Evolutionary conservation across 2,888 invertebrate genomes (phyloP).

Genomic region (Cataglyphis rosenhaueri): DNA sequence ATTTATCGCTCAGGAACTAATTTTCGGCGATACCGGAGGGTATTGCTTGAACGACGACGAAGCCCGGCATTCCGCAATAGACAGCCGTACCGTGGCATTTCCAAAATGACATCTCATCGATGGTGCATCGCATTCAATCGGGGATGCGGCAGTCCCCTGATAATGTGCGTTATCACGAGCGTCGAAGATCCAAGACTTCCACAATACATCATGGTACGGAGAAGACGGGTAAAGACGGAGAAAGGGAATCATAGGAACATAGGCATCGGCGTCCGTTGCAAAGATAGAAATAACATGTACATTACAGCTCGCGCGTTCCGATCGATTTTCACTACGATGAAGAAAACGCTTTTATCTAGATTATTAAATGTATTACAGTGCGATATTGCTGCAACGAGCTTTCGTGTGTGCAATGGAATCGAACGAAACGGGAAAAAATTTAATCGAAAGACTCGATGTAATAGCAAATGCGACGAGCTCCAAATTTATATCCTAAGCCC

Average conservation of each 20-base stretch:
- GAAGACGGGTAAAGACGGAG: background rate
- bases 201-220: constrained; percentile 13
- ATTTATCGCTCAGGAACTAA: constrained; percentile 33
- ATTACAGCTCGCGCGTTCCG: constrained; percentile 6
- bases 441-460: background rate
- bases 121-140: constrained; percentile 51
- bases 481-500: background rate
- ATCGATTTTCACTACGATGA: constrained; percentile 34
- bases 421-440: constrained; percentile 23
- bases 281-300: constrained; percentile 35
- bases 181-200: constrained; percentile 40
- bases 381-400: background rate
- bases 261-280: background rate
- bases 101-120: constrained; percentile 40
- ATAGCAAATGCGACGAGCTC: background rate
- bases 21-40: constrained; percentile 29
- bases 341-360: constrained; percentile 37
- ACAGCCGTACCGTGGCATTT: constrained; percentile 21
- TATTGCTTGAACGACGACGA: constrained; percentile 9
- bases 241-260: constrained; percentile 14
- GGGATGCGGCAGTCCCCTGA: constrained; percentile 34
- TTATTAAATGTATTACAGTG: constrained; percentile 44
- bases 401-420: constrained; percentile 3
- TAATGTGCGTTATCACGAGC: constrained; percentile 62
- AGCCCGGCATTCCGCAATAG: constrained; percentile 16